Conservation (phyloP, 2,888 invertebrate species). For the Cyrtodaria siliqua region DNA sequence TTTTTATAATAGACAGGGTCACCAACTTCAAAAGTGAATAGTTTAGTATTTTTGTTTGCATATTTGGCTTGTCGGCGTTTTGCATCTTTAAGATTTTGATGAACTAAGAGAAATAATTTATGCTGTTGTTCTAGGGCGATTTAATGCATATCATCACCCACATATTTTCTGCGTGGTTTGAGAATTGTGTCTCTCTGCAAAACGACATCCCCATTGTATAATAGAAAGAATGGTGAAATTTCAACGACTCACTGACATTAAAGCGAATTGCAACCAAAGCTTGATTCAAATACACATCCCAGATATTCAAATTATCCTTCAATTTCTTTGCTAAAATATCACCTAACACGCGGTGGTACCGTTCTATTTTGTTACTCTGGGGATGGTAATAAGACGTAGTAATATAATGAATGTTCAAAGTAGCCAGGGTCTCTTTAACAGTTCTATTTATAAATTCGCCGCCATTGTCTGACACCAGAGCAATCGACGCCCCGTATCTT, state of each 20-base stretch:
- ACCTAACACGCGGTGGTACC: constrained; percentile 35
- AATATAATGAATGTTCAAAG: constrained; percentile 31
- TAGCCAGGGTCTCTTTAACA: constrained; percentile 26
- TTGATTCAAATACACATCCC: constrained; percentile 54
- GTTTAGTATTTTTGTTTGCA: no score
- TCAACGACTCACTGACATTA: constrained; percentile 41
- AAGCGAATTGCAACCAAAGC: constrained; percentile 47
- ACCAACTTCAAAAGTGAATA: no score
- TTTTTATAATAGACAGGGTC: no score
- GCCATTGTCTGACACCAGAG: constrained; percentile 36
- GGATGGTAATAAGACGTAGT: constrained; percentile 18
- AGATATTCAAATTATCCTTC: constrained; percentile 26
- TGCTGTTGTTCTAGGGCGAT: no score
- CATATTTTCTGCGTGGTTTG: no score
- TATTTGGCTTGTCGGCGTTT: no score
- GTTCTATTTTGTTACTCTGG: constrained; percentile 30
- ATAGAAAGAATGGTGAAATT: constrained; percentile 45
- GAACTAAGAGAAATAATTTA: no score
- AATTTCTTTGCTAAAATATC: constrained; percentile 35
- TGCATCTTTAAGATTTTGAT: no score
- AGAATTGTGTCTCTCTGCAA: no score
- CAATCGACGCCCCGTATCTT: constrained; percentile 25
- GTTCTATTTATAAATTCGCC: constrained; percentile 11
- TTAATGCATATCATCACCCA: no score
- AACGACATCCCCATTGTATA: constrained; percentile 58